These are phyloP conservation scores for Sarcophaga bullata DNA, from an alignment of 1,140 invertebrate genomes.

Conservation along the genomic window DNA sequence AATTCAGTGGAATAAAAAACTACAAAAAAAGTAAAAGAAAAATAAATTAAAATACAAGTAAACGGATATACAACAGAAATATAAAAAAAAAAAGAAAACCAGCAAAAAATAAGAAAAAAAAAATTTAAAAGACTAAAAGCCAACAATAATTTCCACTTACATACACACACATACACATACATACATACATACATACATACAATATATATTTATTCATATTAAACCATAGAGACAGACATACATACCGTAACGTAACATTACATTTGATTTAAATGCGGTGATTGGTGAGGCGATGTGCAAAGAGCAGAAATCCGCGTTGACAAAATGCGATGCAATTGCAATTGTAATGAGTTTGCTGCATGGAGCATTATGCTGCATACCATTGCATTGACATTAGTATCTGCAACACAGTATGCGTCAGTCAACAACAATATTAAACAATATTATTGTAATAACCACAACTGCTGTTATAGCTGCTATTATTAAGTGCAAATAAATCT, in stretches of 20 bases:
- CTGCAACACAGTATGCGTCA: neutral
- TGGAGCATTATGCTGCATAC: neutral
- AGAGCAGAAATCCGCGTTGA: constrained; percentile 3
- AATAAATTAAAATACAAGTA: neutral
- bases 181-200: no score
- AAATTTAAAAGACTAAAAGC: neutral
- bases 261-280: neutral
- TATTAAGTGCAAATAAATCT: constrained; percentile 9
- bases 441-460: constrained; percentile 14
- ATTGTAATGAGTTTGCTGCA: constrained; percentile 20
- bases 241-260: neutral
- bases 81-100: neutral
- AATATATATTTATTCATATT: no score
- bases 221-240: no score
- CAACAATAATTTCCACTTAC: neutral
- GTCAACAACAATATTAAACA: neutral
- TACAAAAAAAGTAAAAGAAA: neutral
- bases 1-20: neutral
- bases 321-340: neutral
- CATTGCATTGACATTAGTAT: neutral
- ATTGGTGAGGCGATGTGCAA: neutral
- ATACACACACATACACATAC: neutral
- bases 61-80: no score
- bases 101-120: neutral
- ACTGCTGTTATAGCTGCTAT: neutral